A percentile compares a stretch with the other conserved stretches of the same genome.
Evolutionary conservation across 2,888 invertebrate genomes (phyloP).

Genomic region (Lomographa bimaculata): DNA sequence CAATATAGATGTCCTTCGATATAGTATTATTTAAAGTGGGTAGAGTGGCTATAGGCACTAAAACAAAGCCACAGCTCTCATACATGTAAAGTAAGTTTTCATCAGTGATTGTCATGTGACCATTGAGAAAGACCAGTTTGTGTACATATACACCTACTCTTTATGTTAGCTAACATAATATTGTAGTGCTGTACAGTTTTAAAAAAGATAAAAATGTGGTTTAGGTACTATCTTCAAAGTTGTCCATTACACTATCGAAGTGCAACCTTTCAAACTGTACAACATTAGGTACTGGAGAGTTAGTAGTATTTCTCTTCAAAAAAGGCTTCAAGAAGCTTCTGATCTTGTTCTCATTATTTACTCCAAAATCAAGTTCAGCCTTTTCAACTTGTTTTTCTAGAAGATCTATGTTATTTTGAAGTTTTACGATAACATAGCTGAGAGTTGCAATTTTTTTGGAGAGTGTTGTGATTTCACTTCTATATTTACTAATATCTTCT

Average conservation of each 20-base stretch:
- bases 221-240: slow-evolving; percentile 58
- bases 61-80: no score
- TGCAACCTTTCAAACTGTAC: slow-evolving; percentile 31
- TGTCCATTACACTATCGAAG: slow-evolving; percentile 58
- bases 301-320: slow-evolving; percentile 63
- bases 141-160: no score
- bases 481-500: slow-evolving; percentile 79
- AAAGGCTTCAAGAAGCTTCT: slow-evolving; percentile 85
- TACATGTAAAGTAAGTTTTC: no score
- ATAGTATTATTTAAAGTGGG: no score
- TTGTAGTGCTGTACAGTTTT: no score
- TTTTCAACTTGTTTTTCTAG: slow-evolving; percentile 84
- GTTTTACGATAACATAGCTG: slow-evolving; percentile 76
- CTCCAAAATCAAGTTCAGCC: slow-evolving; percentile 84
- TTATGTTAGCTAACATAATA: no score
- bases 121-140: no score
- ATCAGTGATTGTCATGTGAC: no score
- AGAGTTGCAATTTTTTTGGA: slow-evolving; percentile 82
- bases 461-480: slow-evolving; percentile 76
- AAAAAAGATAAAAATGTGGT: no score
- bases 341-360: slow-evolving; percentile 81
- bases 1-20: no score
- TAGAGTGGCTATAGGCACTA: no score
- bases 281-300: slow-evolving; percentile 29
- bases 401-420: slow-evolving; percentile 76